Base-by-base conservation (phyloP, 2,113 vertebrate species). In the Melanotaenia duboulayi region DNA sequence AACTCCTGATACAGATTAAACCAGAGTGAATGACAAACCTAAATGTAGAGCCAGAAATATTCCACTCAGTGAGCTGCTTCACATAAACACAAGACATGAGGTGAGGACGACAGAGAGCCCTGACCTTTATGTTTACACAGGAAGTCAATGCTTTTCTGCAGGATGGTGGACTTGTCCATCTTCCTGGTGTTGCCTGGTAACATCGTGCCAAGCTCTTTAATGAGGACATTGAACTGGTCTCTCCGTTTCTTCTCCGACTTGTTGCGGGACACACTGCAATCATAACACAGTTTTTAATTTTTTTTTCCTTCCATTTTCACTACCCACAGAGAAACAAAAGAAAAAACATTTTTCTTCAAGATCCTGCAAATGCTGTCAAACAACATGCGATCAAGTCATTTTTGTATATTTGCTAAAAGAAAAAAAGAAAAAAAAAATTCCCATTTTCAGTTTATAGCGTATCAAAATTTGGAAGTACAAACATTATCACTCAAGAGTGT, bases 161-260 rank as follows among this genome's bases (percentile, higher is more conserved):
- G 91, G 85, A 99, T 97, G 81, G 97, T 98, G 82, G 97, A 99
- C 87, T 99, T 99, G 93, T 99, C 98, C 97, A 99, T 99, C 92
- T 98, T 99, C 87, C 97, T 95, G 86, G 96, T 95, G 92, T 97
- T 98, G 70, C 97, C 97, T 35, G 98, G 98, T 91, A 99, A 95
- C 98, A 99, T 99, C 78, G 97, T 97, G 82, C 98, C 96, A 82
- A 99, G 92, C 77, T 99, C 98, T 92, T 99, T 99, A 94, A 99
- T 99, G 90, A 99, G 97, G 44, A 98, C 95, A 96, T 99, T 99
- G 94, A 99, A 99, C 76, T 99, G 98, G 94, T 99, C 98, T 93
- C 98, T 94, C 60, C 98, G 95, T 85, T 97, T 99, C 94, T 99
- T 99, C 90, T 99, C 98, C 3, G 98, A 99, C 88, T 98, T 99